A percentile compares a stretch with the other conserved stretches of the same genome.
Conservation (phyloP, 2,797 vertebrate genomes). For the Graptemys geographica region DNA sequence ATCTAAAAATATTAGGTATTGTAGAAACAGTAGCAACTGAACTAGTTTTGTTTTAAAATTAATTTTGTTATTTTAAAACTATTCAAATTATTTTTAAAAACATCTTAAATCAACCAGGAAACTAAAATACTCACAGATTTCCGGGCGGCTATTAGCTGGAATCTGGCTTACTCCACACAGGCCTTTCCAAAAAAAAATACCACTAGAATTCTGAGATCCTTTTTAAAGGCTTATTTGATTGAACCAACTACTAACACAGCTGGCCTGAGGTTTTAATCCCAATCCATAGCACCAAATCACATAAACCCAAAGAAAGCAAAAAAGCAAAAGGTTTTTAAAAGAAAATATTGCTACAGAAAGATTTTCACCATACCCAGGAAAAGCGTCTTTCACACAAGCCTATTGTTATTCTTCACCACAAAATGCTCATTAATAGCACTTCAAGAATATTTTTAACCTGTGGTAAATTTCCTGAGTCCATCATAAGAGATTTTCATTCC, state of each 20-base stretch:
- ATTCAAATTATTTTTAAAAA: constrained; percentile 21
- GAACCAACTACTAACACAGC: constrained; percentile 89
- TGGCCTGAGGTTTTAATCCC: constrained; percentile 94
- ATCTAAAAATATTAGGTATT: neutral
- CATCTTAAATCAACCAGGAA: constrained; percentile 50
- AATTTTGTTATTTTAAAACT: neutral
- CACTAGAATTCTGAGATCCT: constrained; percentile 82
- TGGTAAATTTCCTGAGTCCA: constrained; percentile 61
- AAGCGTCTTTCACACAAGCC: constrained; percentile 59
- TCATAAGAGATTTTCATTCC: neutral
- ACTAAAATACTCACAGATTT: constrained; percentile 90
- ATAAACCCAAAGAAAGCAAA: constrained; percentile 80
- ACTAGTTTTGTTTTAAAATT: neutral
- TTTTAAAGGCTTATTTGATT: constrained; percentile 76
- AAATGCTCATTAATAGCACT: constrained; percentile 74
- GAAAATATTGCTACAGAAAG: constrained; percentile 69
- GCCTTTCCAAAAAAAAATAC: constrained; percentile 77
- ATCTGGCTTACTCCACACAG: constrained; percentile 83
- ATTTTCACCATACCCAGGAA: constrained; percentile 73
- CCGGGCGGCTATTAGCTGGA: constrained; percentile 78
- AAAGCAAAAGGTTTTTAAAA: constrained; percentile 56
- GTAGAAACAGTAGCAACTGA: neutral
- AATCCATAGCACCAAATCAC: constrained; percentile 89
- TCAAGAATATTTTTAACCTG: constrained; percentile 84
- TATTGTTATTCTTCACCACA: constrained; percentile 63